Conservation (phyloP, 2,113 vertebrate species). For the Chaetura pelagica region DNA sequence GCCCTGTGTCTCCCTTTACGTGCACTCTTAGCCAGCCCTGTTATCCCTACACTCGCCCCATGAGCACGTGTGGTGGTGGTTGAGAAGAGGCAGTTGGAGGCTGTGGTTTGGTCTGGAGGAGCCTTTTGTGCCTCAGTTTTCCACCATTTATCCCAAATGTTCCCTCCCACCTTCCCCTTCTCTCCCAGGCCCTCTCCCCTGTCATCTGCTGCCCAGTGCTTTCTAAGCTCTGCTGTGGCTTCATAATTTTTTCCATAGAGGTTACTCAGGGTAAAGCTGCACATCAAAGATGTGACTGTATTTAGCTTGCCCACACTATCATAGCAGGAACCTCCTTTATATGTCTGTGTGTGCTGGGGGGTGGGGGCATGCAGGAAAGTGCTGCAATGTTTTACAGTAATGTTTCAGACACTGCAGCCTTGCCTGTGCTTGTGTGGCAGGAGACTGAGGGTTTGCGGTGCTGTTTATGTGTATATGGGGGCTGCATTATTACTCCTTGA, state of each 20-base stretch:
- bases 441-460: background rate
- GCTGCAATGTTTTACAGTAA: background rate
- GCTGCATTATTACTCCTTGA: background rate
- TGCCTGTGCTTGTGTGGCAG: background rate
- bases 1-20: rapidly evolving
- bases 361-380: background rate
- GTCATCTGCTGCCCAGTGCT: conserved; percentile 6
- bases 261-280: conserved; percentile 35
- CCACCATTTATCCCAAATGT: background rate
- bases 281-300: background rate
- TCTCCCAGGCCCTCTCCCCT: background rate
- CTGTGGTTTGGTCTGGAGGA: background rate
- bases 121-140: background rate
- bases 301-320: background rate
- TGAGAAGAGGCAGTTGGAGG: background rate
- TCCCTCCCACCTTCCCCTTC: background rate
- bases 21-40: background rate
- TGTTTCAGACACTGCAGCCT: background rate
- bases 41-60: rapidly evolving
- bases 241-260: conserved; percentile 9
- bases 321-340: background rate
- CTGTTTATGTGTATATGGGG: rapidly evolving
- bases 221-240: conserved; percentile 6
- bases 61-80: background rate
- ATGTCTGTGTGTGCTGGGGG: no score